Conservation (phyloP, 2,113 vertebrate species). For the Alethe castanea region DNA sequence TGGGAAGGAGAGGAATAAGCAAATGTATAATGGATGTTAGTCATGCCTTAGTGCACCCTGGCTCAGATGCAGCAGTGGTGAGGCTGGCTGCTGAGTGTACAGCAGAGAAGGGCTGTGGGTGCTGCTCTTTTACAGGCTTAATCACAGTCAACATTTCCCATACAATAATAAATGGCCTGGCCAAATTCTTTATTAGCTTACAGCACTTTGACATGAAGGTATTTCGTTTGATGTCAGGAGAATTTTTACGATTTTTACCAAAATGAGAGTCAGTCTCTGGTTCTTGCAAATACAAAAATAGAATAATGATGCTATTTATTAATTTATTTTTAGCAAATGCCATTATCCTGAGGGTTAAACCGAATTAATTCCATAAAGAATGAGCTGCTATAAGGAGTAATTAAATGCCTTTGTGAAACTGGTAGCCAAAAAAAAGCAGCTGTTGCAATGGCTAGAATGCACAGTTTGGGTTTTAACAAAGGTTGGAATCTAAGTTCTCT, state of each 20-base stretch:
- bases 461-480: not conserved
- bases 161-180: not conserved
- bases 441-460: not conserved
- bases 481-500: not conserved
- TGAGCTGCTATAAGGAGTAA: not conserved
- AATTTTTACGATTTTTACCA: slow-evolving; percentile 4
- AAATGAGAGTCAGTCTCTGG: not conserved
- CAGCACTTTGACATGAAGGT: not conserved
- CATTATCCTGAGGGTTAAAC: not conserved
- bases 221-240: not conserved
- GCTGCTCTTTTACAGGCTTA: not conserved
- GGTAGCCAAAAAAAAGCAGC: not conserved
- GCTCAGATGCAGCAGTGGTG: not conserved
- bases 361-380: not conserved
- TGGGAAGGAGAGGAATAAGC: not conserved
- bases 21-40: not conserved
- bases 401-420: not conserved
- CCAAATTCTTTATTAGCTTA: not conserved
- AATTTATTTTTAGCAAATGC: not conserved
- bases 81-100: not conserved
- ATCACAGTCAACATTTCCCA: not conserved
- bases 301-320: not conserved
- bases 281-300: slow-evolving; percentile 4
- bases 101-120: not conserved
- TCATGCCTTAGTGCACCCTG: not conserved